Base-by-base conservation (phyloP, 2,797 vertebrate genomes). In the Dendrocincla tyrannina region DNA sequence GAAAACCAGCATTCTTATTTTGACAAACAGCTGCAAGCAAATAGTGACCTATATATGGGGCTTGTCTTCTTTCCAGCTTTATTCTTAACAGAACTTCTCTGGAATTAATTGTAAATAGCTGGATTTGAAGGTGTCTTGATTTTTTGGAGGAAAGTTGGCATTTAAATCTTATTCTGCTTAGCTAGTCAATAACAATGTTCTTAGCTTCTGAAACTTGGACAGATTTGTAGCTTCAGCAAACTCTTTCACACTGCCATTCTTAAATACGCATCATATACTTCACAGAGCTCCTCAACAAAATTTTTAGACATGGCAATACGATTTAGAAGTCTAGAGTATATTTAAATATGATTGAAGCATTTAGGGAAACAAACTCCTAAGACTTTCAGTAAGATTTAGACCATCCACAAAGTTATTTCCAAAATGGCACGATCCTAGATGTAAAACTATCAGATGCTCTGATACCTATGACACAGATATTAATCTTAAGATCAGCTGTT, bases 141-240 rank as follows among this genome's bases (percentile, higher is more conserved):
- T 88, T 84, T 80, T 89, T 41, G 10, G 25, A 47, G 32, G 23
- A 63, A 87, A 63, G 33, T 41, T 91, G 47, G 27, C 33, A 66
- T 95, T 93, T 80, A 91, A 84, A 67, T 73, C 86, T 90, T 68
- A 60, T 67, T 89, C 78, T 77, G 52, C 56, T 62, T 81, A 63
- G n/a, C 49, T 79, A 82, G 74, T 94, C 53, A 66, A 84, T 90
- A 93, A 70, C 74, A 85, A 46, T 63, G 39, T 91, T 89, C 55
- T 89, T 86, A 74, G 46, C 52, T 79, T 75, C 76, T 94, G 75
- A 75, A 90, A 95, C 41, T 39, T 80, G 72, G 62, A 63, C 35
- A 76, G 91, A 91, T 91, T 81, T 85, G 78, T 66, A 89, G 39
- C 59, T 93, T 95, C 60, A 77, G 42, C 42, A 91, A 90, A 80